Base-by-base conservation (phyloP, 2,888 invertebrate species). In the Crocallis elinguaria region DNA sequence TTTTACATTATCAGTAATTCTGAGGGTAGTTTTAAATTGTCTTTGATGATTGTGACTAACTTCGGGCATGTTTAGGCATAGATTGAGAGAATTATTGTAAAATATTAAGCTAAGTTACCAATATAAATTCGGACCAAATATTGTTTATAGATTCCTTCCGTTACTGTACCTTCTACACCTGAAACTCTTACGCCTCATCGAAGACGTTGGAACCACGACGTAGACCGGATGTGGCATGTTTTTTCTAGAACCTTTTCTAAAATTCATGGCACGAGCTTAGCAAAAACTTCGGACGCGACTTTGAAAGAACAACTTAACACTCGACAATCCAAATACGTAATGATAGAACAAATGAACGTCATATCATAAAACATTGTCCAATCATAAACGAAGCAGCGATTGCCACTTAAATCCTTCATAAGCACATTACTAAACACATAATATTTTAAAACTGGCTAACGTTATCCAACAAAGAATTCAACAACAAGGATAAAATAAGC, bases 161-260 rank as follows among this genome's bases (percentile, higher is more conserved):
- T n/a, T n/a, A n/a, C n/a, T 19, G 17, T 67, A 76, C 75, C 76
- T 77, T 64, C 61, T 69, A 27, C 48, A 44, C 53, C 58, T 71
- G 23, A 60, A 66, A 56, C 67, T 70, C 56, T 67, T 77, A 45
- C 76, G 76, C 45, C 67, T 67, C 29, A 66, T 49, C n/a, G 70
- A 49, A 33, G 55, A 51, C 13, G 69, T 67, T 23, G 67, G 70
- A 14, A 60, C 58, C 35, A 76, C 71, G 30, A 68, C 55, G 38
- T 62, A 72, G 19, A 65, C 60, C 0, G 73, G 66, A 36, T 62
- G 44, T 21, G 52, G 30, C 25, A 33, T 48, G 23, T 27, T 48
- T 54, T 67, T 75, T 37, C 49, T 68, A 1, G 48, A 39, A 23
- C 64, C 25, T 48, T 64, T 70, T 21, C 35, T 60, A 25, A 48